Conservation (phyloP, 2,888 invertebrate genomes). For the Noctua fimbriata region DNA sequence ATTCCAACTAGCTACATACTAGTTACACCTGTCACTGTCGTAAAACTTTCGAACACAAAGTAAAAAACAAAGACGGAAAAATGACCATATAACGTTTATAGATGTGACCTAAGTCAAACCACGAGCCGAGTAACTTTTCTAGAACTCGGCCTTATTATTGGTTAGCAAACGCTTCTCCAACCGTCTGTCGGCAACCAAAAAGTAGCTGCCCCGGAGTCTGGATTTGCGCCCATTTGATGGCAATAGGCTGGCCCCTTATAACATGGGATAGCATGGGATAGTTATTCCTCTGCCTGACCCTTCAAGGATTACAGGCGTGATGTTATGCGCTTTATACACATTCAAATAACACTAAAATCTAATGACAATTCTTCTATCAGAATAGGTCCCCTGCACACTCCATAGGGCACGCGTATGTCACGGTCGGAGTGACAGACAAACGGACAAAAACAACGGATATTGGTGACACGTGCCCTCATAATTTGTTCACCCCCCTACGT, state of each 20-base stretch:
- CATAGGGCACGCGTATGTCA: conserved; percentile 58
- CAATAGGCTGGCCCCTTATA: too few relatives aligned
- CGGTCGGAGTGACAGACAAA: conserved; percentile 74
- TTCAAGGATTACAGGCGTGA: too few relatives aligned
- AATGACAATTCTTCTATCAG: conserved; percentile 20
- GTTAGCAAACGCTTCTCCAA: not conserved
- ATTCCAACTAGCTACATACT: too few relatives aligned
- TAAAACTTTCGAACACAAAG: not conserved
- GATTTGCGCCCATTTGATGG: too few relatives aligned
- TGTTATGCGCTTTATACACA: too few relatives aligned
- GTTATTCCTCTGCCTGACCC: too few relatives aligned
- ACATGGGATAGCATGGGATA: too few relatives aligned
- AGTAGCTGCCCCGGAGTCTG: too few relatives aligned
- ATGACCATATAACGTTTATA: not conserved
- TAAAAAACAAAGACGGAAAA: not conserved
- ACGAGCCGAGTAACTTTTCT: not conserved
- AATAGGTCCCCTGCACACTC: conserved; percentile 41
- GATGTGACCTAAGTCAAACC: not conserved
- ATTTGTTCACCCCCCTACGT: conserved; percentile 70
- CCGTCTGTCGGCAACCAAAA: not conserved
- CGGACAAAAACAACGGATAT: conserved; percentile 79
- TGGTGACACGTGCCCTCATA: conserved; percentile 78
- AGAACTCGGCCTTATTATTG: not conserved
- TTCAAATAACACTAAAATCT: conserved; percentile 22
- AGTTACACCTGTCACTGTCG: not conserved